Base-by-base conservation (phyloP, 1,140 invertebrate genomes). In the Drosophila mayri region DNA sequence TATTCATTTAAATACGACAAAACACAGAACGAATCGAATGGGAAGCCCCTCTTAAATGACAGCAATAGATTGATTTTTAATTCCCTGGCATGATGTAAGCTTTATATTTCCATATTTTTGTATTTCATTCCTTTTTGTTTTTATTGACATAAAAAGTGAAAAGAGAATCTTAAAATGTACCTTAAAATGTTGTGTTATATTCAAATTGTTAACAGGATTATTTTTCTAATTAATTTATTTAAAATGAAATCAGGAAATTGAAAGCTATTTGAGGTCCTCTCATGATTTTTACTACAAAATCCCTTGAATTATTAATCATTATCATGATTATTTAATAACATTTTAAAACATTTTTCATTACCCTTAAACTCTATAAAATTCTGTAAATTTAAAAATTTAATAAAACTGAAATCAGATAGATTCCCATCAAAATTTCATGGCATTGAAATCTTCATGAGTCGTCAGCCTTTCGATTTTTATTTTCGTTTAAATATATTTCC, bases 1-100 rank as follows among this genome's bases (percentile, higher is more conserved):
- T 38, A 72, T 60, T 71, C 58, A 72, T 72, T 73, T 41, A 37
- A 73, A 43, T 50, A n/a, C 37, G 30, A 37, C 52, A 37, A 60
- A 41, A 41, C n/a, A 14, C n/a, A 22, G 7, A 60, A 0, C 30
- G 38, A 72, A 43, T 41, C 18, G 22, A 60, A 46, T n/a, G 12
- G 50, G 20, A 44, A 37, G 22, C 11, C 38, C 28, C 11, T 32
- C 18, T 54, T 16, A 25, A 38, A 54, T 68, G 46, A 41, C 37
- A 35, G 18, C 35, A 65, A 63, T 28, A 22, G 18, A 32, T 47
- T 18, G 18, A 25, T 49, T 64, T 49, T 64, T 40, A 43, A 66
- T 46, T n/a, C 14, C n/a, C 10, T 20, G 14, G 10, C 12, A 20
- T 62, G n/a, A 46, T 18, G n/a, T 20, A 37, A 65, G 18, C 12